phyloP scores from a whole-genome alignment of 2,113 vertebrate genomes.

The Cochlearius cochlearius region DNA sequence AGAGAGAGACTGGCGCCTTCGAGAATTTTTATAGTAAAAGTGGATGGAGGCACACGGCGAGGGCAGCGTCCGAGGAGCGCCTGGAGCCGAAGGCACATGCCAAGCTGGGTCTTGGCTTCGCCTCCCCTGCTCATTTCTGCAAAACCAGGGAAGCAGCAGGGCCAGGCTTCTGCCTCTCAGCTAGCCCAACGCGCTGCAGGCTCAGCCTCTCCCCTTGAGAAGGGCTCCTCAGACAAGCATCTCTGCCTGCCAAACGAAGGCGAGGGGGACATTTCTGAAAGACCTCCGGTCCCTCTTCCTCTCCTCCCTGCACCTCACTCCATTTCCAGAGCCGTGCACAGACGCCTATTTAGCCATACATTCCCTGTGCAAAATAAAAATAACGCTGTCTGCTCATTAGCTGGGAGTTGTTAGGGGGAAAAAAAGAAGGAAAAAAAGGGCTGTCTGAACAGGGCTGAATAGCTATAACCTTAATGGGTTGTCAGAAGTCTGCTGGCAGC shows the following conservation, averaged over 20 bases:
- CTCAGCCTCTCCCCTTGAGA: background rate
- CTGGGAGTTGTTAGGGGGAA: background rate
- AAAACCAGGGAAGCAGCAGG: background rate
- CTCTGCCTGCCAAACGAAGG: background rate
- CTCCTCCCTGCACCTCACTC: background rate
- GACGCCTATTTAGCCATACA: background rate
- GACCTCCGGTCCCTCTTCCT: background rate
- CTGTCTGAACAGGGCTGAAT: conserved; percentile 50
- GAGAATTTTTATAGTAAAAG: conserved; percentile 16
- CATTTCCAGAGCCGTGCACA: background rate
- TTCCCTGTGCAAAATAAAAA: conserved; percentile 34
- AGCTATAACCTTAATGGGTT: conserved; percentile 67
- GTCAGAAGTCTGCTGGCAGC: conserved; percentile 65
- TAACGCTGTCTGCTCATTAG: conserved; percentile 43
- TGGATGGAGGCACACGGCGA: conserved; percentile 2
- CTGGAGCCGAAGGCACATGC: background rate
- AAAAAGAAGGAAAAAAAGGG: conserved; percentile 6
- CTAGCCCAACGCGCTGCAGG: fast-evolving
- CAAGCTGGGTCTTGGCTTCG: background rate
- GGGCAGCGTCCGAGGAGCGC: background rate
- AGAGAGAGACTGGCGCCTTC: background rate
- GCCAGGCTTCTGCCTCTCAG: background rate
- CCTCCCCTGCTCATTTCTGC: background rate
- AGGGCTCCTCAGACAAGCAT: background rate
- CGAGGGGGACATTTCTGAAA: background rate